Base-by-base conservation (phyloP, 2,113 vertebrate species). In the Eclectus roratus region DNA sequence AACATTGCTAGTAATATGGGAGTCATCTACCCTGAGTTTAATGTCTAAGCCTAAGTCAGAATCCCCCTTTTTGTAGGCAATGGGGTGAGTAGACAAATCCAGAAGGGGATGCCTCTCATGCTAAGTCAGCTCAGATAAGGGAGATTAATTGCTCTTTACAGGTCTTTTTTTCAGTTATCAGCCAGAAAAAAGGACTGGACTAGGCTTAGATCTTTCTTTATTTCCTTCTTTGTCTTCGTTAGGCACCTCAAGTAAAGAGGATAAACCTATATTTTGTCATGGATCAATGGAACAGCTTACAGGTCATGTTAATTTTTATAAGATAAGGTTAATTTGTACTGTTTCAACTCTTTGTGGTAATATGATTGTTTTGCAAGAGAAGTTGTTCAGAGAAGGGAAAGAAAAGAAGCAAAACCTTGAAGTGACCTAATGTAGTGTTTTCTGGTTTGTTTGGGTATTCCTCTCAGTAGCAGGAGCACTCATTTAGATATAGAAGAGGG, bases 91-190 rank as follows among this genome's bases (percentile, higher is more conserved):
- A 91, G 88, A 65, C 35, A 88, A 7, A 49, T 91, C 44, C n/a
- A 63, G 71, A 80, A 88, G 53, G 76, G 17, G 31, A 77, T 94
- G 74, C 28, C 65, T 91, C 66, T 91, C 35, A 69, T 2, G 11
- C 71, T 69, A 88, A 94, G 44, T 88, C 82, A 88, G 49, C 76
- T 95, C 79, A 94, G 85, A 90, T 90, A 91, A 90, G 37, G 53
- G 66, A 92, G 71, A 94, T 94, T 85, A 94, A 94, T 95, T 90
- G 63, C 70, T 73, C 63, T 73, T 91, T 91, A 85, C 31, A 58
- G 63, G 68, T 93, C 9, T 18, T 85, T 89, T 94, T 89, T 90
- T 69, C 3, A 3, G 10, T 91, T 85, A 65, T 46, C 68, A 53
- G n/a, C 43, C 68, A 71, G 43, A 39, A 69, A 88, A 84, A 72